A percentile compares a stretch with the other conserved stretches of the same genome.
Evolutionary conservation across 2,113 vertebrate genomes (phyloP).

Genomic region (Phalacrocorax brasilianus): DNA sequence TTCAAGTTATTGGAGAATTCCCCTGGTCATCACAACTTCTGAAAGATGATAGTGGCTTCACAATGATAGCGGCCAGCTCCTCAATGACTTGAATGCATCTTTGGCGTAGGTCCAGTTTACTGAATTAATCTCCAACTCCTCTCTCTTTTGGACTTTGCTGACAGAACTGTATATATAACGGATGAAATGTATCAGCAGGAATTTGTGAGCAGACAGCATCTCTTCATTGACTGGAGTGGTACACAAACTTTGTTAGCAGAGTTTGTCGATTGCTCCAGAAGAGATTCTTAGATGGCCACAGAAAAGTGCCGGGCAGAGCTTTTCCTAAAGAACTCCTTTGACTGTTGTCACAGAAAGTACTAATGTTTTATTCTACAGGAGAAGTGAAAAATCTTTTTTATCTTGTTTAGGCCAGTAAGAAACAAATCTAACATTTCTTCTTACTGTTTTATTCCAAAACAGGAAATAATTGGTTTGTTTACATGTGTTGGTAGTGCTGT

Average conservation of each 20-base stretch:
- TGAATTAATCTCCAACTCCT: not conserved
- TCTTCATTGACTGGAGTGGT: not conserved
- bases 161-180: not conserved
- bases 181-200: not conserved
- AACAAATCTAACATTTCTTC: not conserved
- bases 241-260: not conserved
- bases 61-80: not conserved
- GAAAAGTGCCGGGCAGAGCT: not conserved
- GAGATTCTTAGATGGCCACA: not conserved
- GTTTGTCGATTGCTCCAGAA: not conserved
- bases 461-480: not conserved
- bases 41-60: not conserved
- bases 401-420: not conserved
- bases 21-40: not conserved
- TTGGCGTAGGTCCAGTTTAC: not conserved
- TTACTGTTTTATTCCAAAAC: not conserved
- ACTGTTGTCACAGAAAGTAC: not conserved
- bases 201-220: not conserved
- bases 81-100: not conserved
- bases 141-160: not conserved
- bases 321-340: not conserved
- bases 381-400: not conserved
- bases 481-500: not conserved
- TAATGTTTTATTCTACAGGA: not conserved
- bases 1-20: not conserved